Evolutionary conservation across 2,888 invertebrate species (phyloP).

Genomic region (Caenorhabditis panamensis): DNA sequence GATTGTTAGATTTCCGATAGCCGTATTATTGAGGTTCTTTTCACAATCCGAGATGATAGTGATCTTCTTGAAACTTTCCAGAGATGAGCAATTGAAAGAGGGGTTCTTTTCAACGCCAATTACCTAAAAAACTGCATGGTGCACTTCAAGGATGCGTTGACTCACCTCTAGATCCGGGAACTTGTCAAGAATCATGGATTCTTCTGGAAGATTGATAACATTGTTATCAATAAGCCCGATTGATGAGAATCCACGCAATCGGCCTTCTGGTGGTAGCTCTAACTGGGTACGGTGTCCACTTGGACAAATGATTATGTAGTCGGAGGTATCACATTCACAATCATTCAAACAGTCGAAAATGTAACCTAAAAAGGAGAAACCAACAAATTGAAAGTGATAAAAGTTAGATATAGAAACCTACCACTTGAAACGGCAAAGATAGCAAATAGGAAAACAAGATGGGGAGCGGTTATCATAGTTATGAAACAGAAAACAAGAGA

Average conservation of each 20-base stretch:
- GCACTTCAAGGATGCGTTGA: too few relatives aligned
- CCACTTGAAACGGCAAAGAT: too few relatives aligned
- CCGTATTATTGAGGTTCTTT: background rate
- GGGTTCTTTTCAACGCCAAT: too few relatives aligned
- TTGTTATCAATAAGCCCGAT: slow-evolving; percentile 62
- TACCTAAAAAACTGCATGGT: too few relatives aligned
- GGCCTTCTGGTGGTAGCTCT: slow-evolving; percentile 64
- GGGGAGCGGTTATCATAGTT: too few relatives aligned
- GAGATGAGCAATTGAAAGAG: too few relatives aligned
- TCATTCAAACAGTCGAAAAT: slow-evolving; percentile 73
- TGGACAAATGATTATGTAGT: slow-evolving; percentile 75
- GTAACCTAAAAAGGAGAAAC: slow-evolving; percentile 34
- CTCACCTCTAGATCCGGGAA: slow-evolving; percentile 39
- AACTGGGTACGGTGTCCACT: slow-evolving; percentile 69
- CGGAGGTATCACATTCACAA: slow-evolving; percentile 74
- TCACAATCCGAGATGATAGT: background rate
- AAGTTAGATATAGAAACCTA: too few relatives aligned
- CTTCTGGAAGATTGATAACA: slow-evolving; percentile 67
- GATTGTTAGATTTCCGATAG: too few relatives aligned
- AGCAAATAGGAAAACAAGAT: too few relatives aligned
- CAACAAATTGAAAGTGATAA: too few relatives aligned
- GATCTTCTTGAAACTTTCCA: background rate
- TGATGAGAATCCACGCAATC: slow-evolving; percentile 72
- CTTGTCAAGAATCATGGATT: slow-evolving; percentile 70
- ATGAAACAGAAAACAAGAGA: too few relatives aligned